A percentile compares a stretch with the other conserved stretches of the same genome.
These are phyloP conservation scores for Coregonus ussuriensis DNA, from an alignment of 2,797 vertebrate species.

Conservation along the genomic window DNA sequence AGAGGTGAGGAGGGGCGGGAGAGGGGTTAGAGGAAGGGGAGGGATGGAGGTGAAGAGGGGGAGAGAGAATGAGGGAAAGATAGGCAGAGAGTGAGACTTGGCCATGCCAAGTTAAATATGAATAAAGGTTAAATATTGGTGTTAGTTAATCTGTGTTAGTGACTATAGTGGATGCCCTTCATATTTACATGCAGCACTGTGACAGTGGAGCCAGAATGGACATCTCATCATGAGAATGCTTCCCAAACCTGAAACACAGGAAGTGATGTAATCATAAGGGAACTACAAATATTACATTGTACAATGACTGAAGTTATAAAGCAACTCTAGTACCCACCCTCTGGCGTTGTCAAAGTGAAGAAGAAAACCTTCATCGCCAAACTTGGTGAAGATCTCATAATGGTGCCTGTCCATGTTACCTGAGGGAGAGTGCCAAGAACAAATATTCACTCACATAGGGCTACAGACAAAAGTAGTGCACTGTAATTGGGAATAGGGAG, in stretches of 20 bases:
- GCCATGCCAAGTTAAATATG: neutral
- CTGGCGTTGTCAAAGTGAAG: conserved; percentile 94
- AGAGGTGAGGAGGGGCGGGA: neutral
- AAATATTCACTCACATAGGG: neutral
- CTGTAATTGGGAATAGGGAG: neutral
- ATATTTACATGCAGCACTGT: conserved; percentile 93
- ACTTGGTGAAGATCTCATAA: conserved; percentile 95
- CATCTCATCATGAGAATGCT: conserved; percentile 86
- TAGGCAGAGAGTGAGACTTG: neutral
- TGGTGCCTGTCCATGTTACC: conserved; percentile 98
- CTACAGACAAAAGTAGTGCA: neutral
- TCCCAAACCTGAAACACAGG: conserved; percentile 83
- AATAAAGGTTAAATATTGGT: neutral
- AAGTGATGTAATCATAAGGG: neutral
- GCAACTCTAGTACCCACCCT: conserved; percentile 79
- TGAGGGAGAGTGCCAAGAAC: conserved; percentile 46
- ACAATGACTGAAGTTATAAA: neutral
- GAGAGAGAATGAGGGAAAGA: neutral
- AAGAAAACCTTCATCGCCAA: conserved; percentile 91
- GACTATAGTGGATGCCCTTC: neutral
- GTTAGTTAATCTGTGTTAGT: neutral
- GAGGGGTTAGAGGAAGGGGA: neutral
- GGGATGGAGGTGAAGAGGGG: neutral
- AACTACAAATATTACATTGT: neutral
- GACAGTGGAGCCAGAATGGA: conserved; percentile 90